phyloP scores from a whole-genome alignment of 2,888 invertebrate species.

The Himalopsyche japonica region DNA sequence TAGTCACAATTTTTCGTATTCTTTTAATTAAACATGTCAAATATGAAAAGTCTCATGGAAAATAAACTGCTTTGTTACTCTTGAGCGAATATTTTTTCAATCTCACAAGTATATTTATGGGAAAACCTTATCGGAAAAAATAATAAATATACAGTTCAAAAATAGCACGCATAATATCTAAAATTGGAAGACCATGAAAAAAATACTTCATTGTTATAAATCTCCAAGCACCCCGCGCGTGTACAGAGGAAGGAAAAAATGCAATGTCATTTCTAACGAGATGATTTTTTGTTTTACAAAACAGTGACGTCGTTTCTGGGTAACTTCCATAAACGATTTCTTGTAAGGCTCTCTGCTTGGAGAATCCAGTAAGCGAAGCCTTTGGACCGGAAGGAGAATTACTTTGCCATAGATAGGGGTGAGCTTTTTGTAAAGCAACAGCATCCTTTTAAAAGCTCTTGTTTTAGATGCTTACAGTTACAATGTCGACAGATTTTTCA shows the following conservation, averaged over 20 bases:
- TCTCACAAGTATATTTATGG: neutral
- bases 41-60: neutral
- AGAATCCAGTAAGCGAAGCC: neutral
- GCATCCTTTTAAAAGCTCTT: neutral
- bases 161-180: neutral
- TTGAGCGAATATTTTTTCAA: too few species aligned
- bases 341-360: neutral
- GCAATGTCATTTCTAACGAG: conserved; percentile 1
- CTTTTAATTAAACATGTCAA: neutral
- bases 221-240: neutral
- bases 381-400: conserved; percentile 1
- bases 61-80: neutral
- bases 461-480: neutral
- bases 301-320: neutral
- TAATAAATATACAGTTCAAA: neutral
- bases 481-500: neutral
- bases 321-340: neutral
- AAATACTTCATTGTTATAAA: neutral
- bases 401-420: neutral
- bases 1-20: too few species aligned
- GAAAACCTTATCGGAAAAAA: neutral
- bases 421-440: neutral
- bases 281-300: conserved; percentile 1
- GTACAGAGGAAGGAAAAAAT: neutral
- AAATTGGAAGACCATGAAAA: neutral